Conservation (phyloP, 2,888 invertebrate genomes). For the Torymus auratus region DNA sequence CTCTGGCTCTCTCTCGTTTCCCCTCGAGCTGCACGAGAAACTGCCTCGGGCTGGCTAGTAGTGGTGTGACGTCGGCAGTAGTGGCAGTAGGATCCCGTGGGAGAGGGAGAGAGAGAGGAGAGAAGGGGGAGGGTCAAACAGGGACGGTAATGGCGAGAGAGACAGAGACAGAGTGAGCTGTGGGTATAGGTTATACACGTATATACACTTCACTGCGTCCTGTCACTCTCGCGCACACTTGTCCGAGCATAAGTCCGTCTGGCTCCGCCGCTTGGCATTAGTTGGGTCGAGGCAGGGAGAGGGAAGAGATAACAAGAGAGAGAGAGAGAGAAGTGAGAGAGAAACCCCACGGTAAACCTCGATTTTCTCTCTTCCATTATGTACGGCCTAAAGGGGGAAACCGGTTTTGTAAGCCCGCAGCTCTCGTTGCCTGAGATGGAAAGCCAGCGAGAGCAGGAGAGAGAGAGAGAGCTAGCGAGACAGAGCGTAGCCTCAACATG, state of each 20-base stretch:
- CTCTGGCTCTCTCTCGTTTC: background rate
- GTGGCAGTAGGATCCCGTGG: background rate
- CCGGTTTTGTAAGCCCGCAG: slow-evolving; percentile 39
- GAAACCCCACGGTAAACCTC: slow-evolving; percentile 3
- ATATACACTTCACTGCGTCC: no score
- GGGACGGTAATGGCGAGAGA: no score
- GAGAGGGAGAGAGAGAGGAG: slow-evolving; percentile 18
- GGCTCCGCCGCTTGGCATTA: no score
- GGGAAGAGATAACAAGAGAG: no score
- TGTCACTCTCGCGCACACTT: slow-evolving; percentile 1
- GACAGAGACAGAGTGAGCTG: no score
- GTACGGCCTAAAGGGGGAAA: slow-evolving; percentile 35
- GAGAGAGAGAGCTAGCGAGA: slow-evolving; percentile 6
- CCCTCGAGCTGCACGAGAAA: no score
- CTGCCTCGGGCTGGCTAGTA: background rate
- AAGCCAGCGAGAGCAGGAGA: slow-evolving; percentile 7
- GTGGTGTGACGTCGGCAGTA: slow-evolving; percentile 2
- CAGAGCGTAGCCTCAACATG: background rate
- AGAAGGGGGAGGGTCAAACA: background rate
- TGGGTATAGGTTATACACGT: no score
- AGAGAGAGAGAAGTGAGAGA: no score
- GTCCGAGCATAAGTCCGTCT: no score
- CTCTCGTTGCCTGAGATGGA: background rate
- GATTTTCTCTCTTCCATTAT: slow-evolving; percentile 47
- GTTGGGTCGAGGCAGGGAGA: no score